These are phyloP conservation scores for Cataglyphis cursor DNA, from an alignment of 2,888 invertebrate species.

Conservation along the genomic window DNA sequence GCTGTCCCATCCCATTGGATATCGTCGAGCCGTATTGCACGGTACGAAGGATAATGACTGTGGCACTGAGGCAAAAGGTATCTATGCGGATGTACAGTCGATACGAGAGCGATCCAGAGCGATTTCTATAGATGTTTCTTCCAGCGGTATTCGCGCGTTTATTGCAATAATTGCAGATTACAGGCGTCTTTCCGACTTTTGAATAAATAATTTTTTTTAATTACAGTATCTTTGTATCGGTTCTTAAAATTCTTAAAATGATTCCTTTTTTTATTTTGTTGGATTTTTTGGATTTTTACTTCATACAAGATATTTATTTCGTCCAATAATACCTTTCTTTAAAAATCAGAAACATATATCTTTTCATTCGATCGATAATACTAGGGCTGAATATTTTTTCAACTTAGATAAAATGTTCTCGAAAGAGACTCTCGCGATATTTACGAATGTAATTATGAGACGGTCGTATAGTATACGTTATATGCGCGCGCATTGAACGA, in stretches of 20 bases:
- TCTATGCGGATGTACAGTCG: not conserved
- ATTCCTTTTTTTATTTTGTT: not conserved
- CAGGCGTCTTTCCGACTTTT: not conserved
- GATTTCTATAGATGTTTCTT: not conserved
- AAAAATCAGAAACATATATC: not conserved
- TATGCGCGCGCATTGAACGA: not conserved
- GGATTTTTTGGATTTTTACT: not conserved
- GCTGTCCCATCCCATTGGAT: slow-evolving; percentile 59
- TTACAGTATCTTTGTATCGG: not conserved
- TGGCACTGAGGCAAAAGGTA: slow-evolving; percentile 34
- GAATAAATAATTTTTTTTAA: not conserved
- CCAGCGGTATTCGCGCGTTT: not conserved
- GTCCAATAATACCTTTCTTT: not conserved
- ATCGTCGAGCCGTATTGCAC: slow-evolving; percentile 33
- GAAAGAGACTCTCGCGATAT: slow-evolving; percentile 2
- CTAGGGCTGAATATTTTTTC: not conserved
- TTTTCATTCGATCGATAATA: not conserved
- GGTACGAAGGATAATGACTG: slow-evolving; percentile 52
- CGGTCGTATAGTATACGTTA: not conserved
- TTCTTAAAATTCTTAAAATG: not conserved
- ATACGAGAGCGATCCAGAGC: not conserved
- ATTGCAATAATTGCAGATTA: not conserved
- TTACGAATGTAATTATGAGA: slow-evolving; percentile 26
- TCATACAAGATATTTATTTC: not conserved
- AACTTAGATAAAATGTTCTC: not conserved